Evolutionary conservation across 2,113 vertebrate genomes (phyloP).

Genomic region (Euleptes europaea): DNA sequence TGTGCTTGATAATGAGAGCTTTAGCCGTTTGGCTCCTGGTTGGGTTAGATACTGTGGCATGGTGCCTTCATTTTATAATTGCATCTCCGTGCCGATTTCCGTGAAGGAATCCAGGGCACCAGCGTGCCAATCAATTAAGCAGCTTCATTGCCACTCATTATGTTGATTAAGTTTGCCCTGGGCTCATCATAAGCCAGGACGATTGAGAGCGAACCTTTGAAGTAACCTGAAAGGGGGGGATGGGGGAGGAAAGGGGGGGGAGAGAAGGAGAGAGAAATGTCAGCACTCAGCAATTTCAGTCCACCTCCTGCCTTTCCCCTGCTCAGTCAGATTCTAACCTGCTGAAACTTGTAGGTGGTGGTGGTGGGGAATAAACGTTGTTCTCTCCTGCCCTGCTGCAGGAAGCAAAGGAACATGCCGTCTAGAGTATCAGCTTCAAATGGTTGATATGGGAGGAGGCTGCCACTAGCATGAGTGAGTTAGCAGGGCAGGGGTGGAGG

Average conservation of each 20-base stretch:
- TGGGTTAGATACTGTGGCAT: constrained; percentile 3
- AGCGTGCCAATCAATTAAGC: constrained; percentile 29
- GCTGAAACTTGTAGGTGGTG: not conserved
- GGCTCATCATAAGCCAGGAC: constrained; percentile 21
- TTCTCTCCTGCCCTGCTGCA: not conserved
- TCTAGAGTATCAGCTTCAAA: not conserved
- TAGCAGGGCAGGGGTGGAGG: too few species aligned
- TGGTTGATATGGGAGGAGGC: not conserved
- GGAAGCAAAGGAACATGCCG: not conserved
- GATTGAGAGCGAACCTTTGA: constrained; percentile 20
- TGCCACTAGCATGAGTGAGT: not conserved
- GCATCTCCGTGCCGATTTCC: constrained; percentile 1
- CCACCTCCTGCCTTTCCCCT: not conserved
- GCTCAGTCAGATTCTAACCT: not conserved
- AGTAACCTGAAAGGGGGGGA: not conserved
- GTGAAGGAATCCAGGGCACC: not conserved
- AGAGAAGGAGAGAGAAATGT: not conserved
- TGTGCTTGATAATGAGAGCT: not conserved
- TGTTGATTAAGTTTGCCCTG: constrained; percentile 22
- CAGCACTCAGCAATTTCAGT: not conserved
- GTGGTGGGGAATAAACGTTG: not conserved
- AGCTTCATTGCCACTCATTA: constrained; percentile 21
- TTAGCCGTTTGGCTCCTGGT: not conserved
- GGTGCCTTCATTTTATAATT: not conserved
- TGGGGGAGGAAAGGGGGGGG: not conserved